Evolutionary conservation across 2,888 invertebrate species (phyloP).

Genomic region (Deilephila elpenor): DNA sequence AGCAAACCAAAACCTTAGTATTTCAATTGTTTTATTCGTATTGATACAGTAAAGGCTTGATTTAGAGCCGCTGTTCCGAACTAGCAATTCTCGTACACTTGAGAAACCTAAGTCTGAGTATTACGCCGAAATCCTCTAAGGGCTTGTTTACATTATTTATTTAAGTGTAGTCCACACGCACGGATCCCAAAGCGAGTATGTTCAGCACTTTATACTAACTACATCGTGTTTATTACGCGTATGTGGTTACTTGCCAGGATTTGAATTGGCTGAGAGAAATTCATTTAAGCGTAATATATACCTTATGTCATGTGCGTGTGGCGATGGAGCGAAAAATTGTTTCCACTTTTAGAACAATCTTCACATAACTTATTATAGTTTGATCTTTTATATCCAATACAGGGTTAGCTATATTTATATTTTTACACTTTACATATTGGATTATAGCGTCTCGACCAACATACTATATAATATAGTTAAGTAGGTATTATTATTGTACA

Average conservation of each 20-base stretch:
- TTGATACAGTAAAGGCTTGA: background rate
- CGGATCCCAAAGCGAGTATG: background rate
- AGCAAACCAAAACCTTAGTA: background rate
- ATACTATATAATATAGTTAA: no score
- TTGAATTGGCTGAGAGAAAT: background rate
- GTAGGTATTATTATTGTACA: no score
- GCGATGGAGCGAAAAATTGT: no score
- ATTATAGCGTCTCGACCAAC: no score
- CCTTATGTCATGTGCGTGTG: no score
- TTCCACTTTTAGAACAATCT: no score
- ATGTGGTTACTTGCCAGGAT: background rate
- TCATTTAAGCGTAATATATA: no score
- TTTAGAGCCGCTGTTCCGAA: background rate
- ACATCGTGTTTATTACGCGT: conserved; percentile 5
- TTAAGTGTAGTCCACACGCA: conserved; percentile 1
- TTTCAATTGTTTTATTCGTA: background rate
- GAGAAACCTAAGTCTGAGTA: conserved; percentile 10
- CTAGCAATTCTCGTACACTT: background rate
- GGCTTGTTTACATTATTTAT: conserved; percentile 6
- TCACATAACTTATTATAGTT: no score
- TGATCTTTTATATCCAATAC: no score
- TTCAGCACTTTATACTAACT: conserved; percentile 8
- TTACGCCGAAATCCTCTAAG: background rate
- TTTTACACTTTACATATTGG: no score
- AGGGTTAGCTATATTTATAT: no score